Evolutionary conservation across 2,888 invertebrate genomes (phyloP).

Genomic region (Taphrorychus bicolor): DNA sequence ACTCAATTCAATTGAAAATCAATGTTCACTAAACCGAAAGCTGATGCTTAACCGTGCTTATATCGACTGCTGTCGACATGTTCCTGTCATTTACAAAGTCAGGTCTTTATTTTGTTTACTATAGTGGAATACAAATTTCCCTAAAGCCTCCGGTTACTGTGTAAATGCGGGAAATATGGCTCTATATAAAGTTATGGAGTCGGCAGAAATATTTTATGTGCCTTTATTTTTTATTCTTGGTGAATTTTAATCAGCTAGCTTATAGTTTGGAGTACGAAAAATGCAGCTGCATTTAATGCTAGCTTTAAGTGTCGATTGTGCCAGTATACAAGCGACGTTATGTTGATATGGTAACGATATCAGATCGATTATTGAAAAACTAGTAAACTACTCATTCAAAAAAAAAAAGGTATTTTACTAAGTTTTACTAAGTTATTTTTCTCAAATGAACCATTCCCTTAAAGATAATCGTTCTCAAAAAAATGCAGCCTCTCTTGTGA

Average conservation of each 20-base stretch:
- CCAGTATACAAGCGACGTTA: too few species aligned
- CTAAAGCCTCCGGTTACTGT: background rate
- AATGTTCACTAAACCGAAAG: conserved; percentile 32
- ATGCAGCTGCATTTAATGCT: too few species aligned
- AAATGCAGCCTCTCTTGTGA: too few species aligned
- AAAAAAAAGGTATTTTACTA: too few species aligned
- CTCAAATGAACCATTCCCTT: too few species aligned
- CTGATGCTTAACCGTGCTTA: conserved; percentile 32
- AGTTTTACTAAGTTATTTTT: too few species aligned
- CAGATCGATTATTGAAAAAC: too few species aligned
- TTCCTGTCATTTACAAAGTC: conserved; percentile 35
- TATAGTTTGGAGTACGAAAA: too few species aligned
- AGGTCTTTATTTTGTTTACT: conserved; percentile 36
- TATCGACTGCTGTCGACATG: conserved; percentile 29
- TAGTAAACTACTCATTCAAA: too few species aligned
- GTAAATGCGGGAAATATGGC: conserved; percentile 4
- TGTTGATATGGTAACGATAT: too few species aligned
- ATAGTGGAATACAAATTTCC: conserved; percentile 31
- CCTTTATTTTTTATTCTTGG: background rate
- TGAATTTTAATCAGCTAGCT: background rate
- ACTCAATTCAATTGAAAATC: conserved; percentile 35
- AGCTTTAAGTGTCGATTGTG: too few species aligned
- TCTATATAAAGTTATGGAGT: background rate
- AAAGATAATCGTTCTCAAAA: too few species aligned
- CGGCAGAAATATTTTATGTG: conserved; percentile 1